Percentiles rank a stretch among this genome's conserved stretches.
Evolutionary conservation across 2,113 vertebrate species (phyloP).

Genomic region (Orientallactaga bullata): DNA sequence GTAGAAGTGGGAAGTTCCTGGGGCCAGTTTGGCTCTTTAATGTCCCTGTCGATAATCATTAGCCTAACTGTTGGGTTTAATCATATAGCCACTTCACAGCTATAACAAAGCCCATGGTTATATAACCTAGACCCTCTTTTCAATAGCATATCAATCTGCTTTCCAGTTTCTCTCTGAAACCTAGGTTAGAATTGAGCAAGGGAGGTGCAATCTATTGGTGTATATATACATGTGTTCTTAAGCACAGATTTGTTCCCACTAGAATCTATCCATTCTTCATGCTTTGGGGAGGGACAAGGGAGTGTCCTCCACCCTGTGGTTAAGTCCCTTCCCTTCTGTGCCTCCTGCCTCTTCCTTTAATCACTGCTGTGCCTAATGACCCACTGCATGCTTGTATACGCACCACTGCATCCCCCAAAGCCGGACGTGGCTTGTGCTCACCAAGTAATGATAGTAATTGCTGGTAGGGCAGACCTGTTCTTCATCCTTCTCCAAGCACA

Average conservation of each 20-base stretch:
- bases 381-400: slow-evolving; percentile 71
- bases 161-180: slow-evolving; percentile 36
- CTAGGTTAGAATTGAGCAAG: background rate
- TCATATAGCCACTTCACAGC: background rate
- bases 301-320: slow-evolving; percentile 29
- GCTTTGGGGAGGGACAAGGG: background rate
- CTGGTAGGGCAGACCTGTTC: slow-evolving; percentile 84
- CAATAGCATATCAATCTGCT: background rate
- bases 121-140: background rate
- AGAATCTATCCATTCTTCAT: background rate
- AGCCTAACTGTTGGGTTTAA: background rate
- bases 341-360: slow-evolving; percentile 70
- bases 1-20: background rate
- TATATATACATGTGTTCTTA: background rate
- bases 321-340: slow-evolving; percentile 64
- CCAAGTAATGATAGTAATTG: slow-evolving; percentile 85
- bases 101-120: background rate
- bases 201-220: background rate
- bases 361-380: slow-evolving; percentile 83
- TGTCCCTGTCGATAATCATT: background rate
- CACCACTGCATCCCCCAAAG: slow-evolving; percentile 77
- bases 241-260: background rate
- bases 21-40: background rate
- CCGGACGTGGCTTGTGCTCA: slow-evolving; percentile 82
- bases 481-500: slow-evolving; percentile 82